Conservation (phyloP, 2,113 vertebrate genomes). For the Rhineura floridana region DNA sequence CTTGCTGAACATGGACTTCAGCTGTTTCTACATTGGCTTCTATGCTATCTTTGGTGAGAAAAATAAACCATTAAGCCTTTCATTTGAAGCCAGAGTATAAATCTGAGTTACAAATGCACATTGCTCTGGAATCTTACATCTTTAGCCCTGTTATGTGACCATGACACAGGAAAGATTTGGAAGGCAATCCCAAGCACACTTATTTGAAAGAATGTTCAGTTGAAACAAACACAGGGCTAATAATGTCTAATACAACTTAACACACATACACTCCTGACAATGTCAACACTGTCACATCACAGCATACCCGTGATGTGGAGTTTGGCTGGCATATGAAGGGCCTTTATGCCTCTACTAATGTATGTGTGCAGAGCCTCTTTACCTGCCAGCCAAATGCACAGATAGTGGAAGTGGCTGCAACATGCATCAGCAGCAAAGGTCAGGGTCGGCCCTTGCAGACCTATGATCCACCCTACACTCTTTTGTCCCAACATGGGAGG, state of each 20-base stretch:
- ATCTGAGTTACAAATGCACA: background rate
- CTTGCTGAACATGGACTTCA: constrained; percentile 87
- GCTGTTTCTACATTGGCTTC: constrained; percentile 95
- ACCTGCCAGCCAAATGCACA: background rate
- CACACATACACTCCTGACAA: background rate
- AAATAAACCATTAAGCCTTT: background rate
- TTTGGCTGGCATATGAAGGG: background rate
- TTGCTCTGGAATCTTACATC: background rate
- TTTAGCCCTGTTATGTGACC: background rate
- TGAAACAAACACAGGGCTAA: background rate
- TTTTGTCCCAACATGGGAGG: background rate
- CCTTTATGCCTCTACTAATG: no score
- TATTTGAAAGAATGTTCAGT: background rate
- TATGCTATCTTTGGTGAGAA: constrained; percentile 89
- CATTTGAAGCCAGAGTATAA: background rate
- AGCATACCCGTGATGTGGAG: background rate
- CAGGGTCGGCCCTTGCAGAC: background rate
- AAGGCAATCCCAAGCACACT: background rate
- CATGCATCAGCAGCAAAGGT: background rate
- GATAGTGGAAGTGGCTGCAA: background rate
- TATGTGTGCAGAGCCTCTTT: no score
- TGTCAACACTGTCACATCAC: background rate
- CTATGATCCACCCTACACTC: background rate
- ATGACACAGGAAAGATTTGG: background rate
- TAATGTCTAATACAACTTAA: background rate